Evolutionary conservation across 92 coral and sea anemone species (phyloP), one percentile per base, ranked within the genome.

Genomic region (Parazoanthus swiftii): DNA sequence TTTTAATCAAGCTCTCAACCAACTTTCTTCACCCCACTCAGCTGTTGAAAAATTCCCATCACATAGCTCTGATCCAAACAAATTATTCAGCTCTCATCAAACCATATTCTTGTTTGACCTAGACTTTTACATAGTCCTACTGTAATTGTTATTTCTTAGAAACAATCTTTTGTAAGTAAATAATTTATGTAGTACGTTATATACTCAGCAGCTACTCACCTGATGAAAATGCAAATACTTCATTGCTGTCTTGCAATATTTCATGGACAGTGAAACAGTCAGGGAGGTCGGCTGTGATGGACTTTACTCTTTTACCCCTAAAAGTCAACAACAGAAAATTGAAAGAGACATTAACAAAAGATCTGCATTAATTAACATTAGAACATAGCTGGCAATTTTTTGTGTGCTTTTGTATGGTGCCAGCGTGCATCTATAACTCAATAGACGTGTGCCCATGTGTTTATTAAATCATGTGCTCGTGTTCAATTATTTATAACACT

Each of bases 171-270:
- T 18, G 70, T 5, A 63, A 21, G 70, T 0, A 63, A 3, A 48
- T 48, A 29, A 48, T 48, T 1, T 10, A 48, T 63, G 7, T 6
- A 54, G 70, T 23, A 63, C 5, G 25, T 7, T 63, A 3, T 63
- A 63, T 0, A 54, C 20, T 48, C 25, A 63, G 70, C 59, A 63
- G 25, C 70, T 63, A 20, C 70, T 77, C 29, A 78, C 82, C 82
- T 46, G 82, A 78, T 78, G 82, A 78, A 46, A n/a, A 78, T 1
- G 58, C 82, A n/a, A 78, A 78, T 1, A 78, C 82, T 78, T 78
- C 82, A 48, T 78, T 16, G 38, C 43, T 26, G 7, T 42, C 66
- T 46, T 29, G 65, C 39, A 78, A 25, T 46, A 78, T n/a, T n/a
- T 78, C 58, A 21, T 46, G 29, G 2, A 46, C 82, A 78, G 54